Conservation (phyloP, 2,888 invertebrate species). For the Arenicola marina region DNA sequence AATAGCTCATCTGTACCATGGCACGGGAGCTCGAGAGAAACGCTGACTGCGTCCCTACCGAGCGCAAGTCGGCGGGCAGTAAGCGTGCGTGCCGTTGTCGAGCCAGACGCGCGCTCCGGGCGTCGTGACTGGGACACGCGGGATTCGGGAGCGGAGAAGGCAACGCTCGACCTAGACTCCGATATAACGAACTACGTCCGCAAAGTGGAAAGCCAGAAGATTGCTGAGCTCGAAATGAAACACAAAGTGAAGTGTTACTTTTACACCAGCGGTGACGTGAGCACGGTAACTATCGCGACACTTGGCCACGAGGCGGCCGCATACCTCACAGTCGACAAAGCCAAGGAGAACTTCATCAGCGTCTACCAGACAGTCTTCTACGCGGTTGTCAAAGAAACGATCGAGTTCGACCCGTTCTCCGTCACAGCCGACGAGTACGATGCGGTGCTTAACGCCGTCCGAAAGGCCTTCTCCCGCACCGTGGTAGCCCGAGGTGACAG, state of each 20-base stretch:
- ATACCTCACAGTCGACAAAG: too few species aligned
- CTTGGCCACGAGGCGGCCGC: background rate
- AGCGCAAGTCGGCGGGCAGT: too few species aligned
- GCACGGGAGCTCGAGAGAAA: too few species aligned
- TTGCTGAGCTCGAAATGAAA: constrained; percentile 9
- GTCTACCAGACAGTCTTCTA: background rate
- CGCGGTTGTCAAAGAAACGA: background rate
- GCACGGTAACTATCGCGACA: background rate
- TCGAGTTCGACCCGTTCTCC: background rate
- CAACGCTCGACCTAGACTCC: constrained; percentile 10
- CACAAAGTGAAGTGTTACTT: constrained; percentile 6
- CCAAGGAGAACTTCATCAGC: background rate
- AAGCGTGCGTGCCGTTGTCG: too few species aligned
- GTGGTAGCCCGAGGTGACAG: background rate
- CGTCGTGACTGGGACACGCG: too few species aligned
- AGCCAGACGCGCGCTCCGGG: too few species aligned
- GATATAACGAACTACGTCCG: constrained; percentile 11
- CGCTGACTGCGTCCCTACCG: too few species aligned
- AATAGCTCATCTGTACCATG: too few species aligned
- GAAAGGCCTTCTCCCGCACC: background rate
- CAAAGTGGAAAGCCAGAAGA: constrained; percentile 2
- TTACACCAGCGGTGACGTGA: background rate
- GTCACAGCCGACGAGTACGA: background rate
- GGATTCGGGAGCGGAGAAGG: too few species aligned
- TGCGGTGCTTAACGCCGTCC: background rate